Base-by-base conservation (phyloP, 2,797 vertebrate genomes). In the Syngnathus rostellatus region DNA sequence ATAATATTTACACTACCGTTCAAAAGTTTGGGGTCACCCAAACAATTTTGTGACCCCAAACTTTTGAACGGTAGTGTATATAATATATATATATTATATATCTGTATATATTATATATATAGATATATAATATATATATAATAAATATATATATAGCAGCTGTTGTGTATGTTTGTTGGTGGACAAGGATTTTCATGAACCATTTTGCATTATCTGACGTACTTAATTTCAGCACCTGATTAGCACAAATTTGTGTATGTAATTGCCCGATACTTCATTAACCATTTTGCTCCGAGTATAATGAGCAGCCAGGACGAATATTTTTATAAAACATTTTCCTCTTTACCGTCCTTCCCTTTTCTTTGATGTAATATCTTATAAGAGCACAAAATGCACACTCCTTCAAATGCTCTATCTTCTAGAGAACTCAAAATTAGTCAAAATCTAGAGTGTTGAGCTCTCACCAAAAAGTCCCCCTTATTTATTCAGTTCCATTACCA, bases 401-500 rank as follows among this genome's bases (percentile, higher is more conserved):
- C n/a, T 11, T 53, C 21, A 23, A 53, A 23, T 54, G 1, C 25
- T 54, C 53, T 31, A 31, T 31, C 31, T 31, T 31, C 53, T 25
- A 25, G 21, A 54, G 19, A 6, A 12, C 11, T 25, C 4, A n/a
- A 54, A 54, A 54, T 23, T 12, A 6, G 23, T 54, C 11, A 25
- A 25, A 54, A 21, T 51, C 11, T 16, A n/a, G 23, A n/a, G 19
- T 51, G 19, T 51, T 25, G 12, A 25, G 1, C 23, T 54, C 53
- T 21, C 38, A 61, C 10, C 6, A 40, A 41, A 38, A 17, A n/a
- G n/a, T n/a, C 8, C 37, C 17, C 17, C 5, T 10, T 41, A 21
- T 66, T 25, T 63, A 60, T 8, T 75, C 53, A 75, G 85, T 83
- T 70, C 91, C 90, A 31, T 87, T 80, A 77, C 88, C 77, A 85